Evolutionary conservation across 2,797 vertebrate species (phyloP), one percentile per base, ranked within the genome.

Genomic region (Mormyrops boulengeri): DNA sequence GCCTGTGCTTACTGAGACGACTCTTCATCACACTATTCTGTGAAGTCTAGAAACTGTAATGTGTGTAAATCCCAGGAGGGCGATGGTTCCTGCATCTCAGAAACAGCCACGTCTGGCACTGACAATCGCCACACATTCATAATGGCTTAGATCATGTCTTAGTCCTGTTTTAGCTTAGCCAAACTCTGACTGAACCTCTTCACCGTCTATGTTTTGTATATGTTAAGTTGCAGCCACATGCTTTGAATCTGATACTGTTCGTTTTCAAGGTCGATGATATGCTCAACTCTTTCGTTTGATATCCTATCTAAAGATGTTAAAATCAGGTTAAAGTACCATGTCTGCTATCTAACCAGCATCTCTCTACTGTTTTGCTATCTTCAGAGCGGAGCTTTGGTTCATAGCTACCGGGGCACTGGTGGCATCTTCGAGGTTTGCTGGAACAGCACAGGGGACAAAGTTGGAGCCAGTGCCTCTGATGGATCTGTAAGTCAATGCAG

Each of bases 361-460:
- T 14, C n/a, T n/a, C 89, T 73, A 26, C 41, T 41, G 41, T 38
- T 77, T 9, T 80, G 22, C 9, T 38, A 12, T 12, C 11, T 82
- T 89, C 93, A 99, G 97, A 98, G 94, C 4, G 98, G 98, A 87
- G 97, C 96, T 89, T 95, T 99, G 91, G 98, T 99, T 91, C 96
- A 99, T 96, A 99, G 98, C 96, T 99, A 98, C 96, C 95, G 97
- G 94, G 98, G 98, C 80, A 99, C 98, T 0, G 98, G 98, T 1
- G 98, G 98, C 88, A 99, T 99, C 91, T 99, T 99, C 49, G 98
- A 99, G 94, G 98, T 99, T 89, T 99, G 98, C 94, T 99, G 98
- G 98, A 99, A 98, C 91, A 97, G 97, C 91, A 97, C 96, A 22
- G 98, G 98, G 77, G 97, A 99, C 94, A 99, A 98, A 97, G 98